Percentiles rank a stretch among this genome's conserved stretches.
phyloP scores from a whole-genome alignment of 1,140 invertebrate genomes.

The Hermetia illucens region DNA sequence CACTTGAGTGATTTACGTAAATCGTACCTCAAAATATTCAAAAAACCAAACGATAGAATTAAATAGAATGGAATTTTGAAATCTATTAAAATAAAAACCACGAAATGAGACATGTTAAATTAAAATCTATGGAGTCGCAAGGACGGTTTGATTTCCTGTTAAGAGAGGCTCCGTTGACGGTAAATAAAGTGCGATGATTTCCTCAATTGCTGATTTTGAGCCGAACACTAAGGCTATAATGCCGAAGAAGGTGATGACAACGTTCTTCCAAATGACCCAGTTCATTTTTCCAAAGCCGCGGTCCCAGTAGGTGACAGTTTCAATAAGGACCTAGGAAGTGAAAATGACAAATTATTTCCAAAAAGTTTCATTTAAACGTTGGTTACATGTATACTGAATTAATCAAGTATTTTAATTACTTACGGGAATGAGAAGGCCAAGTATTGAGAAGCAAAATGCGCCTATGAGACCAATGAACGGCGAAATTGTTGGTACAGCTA shows the following conservation, averaged over 20 bases:
- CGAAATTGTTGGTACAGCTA: conserved; percentile 74
- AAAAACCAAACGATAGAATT: too few relatives aligned
- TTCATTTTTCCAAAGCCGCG: conserved; percentile 52
- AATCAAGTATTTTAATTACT: too few relatives aligned
- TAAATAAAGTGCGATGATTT: conserved; percentile 43
- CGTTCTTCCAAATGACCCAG: conserved; percentile 64
- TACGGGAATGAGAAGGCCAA: conserved; percentile 81
- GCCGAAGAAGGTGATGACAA: conserved; percentile 57
- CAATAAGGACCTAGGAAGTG: conserved; percentile 45
- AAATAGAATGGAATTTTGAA: too few relatives aligned
- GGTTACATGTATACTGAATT: background rate
- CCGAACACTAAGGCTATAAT: conserved; percentile 65
- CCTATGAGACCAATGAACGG: conserved; percentile 89
- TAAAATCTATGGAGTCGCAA: too few relatives aligned
- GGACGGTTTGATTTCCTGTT: too few relatives aligned
- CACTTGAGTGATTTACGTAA: too few relatives aligned
- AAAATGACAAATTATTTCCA: too few relatives aligned
- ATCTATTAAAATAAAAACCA: too few relatives aligned
- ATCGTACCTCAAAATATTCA: too few relatives aligned
- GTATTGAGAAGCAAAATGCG: conserved; percentile 83
- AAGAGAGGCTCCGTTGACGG: too few relatives aligned
- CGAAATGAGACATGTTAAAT: too few relatives aligned
- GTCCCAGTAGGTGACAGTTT: conserved; percentile 67
- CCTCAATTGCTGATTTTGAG: conserved; percentile 55
- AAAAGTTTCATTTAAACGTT: background rate